phyloP scores from a whole-genome alignment of 37 sponge, comb jelly and placozoan genomes.

The Cliona cf. orientalis region DNA sequence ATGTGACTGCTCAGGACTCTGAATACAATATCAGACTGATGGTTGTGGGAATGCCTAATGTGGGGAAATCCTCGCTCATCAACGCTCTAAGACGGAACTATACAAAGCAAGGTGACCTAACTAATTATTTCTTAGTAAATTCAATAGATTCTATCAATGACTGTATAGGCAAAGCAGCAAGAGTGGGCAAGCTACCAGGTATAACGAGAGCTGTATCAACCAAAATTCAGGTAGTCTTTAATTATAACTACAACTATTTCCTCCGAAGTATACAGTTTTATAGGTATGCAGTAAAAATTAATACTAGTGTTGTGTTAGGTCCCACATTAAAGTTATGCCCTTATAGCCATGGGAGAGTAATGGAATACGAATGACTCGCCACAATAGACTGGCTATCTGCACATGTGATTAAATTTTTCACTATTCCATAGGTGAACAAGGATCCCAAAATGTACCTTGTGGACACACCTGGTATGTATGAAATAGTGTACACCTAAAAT shows the following conservation, averaged over 20 bases:
- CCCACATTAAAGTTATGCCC: too few species aligned
- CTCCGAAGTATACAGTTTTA: too few species aligned
- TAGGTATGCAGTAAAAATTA: too few species aligned
- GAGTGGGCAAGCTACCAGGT: conserved; percentile 71
- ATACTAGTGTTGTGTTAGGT: too few species aligned
- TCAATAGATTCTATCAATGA: neutral
- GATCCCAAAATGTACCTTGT: conserved; percentile 47
- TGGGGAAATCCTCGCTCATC: conserved; percentile 81
- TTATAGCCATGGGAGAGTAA: too few species aligned
- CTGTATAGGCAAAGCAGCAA: conserved; percentile 68
- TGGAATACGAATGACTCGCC: too few species aligned
- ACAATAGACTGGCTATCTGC: neutral
- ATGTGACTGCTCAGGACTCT: neutral
- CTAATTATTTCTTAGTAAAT: neutral
- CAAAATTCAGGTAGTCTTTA: conserved; percentile 51
- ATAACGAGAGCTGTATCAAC: conserved; percentile 64
- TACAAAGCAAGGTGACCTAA: conserved; percentile 50
- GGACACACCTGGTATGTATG: conserved; percentile 81
- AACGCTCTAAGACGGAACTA: conserved; percentile 77
- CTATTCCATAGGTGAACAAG: conserved; percentile 40
- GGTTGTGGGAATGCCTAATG: conserved; percentile 82
- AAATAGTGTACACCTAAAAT: too few species aligned
- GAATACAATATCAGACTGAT: conserved; percentile 37
- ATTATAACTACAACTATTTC: too few species aligned
- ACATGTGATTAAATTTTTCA: neutral